Conservation (phyloP, 2,888 invertebrate species). For the Micoletzkya japonica region DNA sequence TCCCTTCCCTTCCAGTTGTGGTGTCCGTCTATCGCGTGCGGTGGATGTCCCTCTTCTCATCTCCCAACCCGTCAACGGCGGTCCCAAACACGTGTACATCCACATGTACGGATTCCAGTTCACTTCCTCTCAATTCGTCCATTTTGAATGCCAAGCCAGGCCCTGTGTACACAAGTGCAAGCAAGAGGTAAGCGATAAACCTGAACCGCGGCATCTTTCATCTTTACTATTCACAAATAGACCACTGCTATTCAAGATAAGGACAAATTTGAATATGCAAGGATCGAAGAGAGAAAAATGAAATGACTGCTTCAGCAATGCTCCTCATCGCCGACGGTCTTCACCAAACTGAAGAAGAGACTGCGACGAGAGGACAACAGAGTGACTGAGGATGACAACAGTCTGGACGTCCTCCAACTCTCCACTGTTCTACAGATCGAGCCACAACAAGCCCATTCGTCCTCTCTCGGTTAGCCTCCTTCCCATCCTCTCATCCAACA, state of each 20-base stretch:
- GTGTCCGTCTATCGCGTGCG: conserved; percentile 56
- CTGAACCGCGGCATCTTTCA: too few relatives aligned
- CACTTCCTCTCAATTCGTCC: conserved; percentile 57
- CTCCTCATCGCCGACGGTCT: conserved; percentile 5
- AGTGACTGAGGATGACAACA: conserved; percentile 12
- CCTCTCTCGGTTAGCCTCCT: conserved; percentile 42
- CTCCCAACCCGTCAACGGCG: conserved; percentile 44
- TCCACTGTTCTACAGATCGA: conserved; percentile 48
- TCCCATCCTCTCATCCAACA: background rate
- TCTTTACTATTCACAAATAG: too few relatives aligned
- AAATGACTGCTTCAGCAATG: conserved; percentile 29
- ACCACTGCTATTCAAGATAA: too few relatives aligned
- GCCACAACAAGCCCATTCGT: conserved; percentile 42
- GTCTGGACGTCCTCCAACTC: conserved; percentile 36
- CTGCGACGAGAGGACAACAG: conserved; percentile 23
- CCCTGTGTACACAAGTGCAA: conserved; percentile 55
- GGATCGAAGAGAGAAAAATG: too few relatives aligned
- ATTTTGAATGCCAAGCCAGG: conserved; percentile 58
- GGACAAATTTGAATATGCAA: too few relatives aligned
- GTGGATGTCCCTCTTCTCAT: conserved; percentile 59
- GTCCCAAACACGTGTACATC: conserved; percentile 61
- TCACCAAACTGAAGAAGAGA: conserved; percentile 12
- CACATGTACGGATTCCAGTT: conserved; percentile 56
- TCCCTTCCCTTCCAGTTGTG: conserved; percentile 47
- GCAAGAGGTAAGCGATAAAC: conserved; percentile 39